Base-by-base conservation (phyloP, 1,140 invertebrate species). In the Harlomillsia oculata region DNA sequence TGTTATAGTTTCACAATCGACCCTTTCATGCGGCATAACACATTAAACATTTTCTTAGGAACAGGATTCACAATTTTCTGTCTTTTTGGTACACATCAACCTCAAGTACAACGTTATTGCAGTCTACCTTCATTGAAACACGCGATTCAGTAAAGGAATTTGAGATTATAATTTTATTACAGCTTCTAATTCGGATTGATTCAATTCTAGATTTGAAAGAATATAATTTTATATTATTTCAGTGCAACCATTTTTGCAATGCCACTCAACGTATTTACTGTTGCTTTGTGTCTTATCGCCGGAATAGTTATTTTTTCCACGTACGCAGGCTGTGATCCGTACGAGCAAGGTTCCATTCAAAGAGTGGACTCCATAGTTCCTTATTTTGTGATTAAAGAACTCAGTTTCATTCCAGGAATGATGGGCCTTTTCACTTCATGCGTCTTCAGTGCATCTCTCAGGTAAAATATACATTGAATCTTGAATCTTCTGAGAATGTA, bases 81-180 rank as follows among this genome's bases (percentile, higher is more conserved):
- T 49, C 69, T 77, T n/a, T 78, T 72, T 60, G 75, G 73, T 6
- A 71, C 72, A 13, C 77, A 77, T 62, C 77, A 78, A 64, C 71
- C 76, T 1, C 74, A 76, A 65, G 71, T 78, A 5, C 77, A 79
- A 59, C 62, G 77, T 50, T 73, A 73, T 32, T 64, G 60, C 55
- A 66, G 65, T 34, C 53, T 68, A 2, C 58, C 56, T 5, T 54
- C 65, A 29, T 32, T 66, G 11, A 39, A 18, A 48, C 48, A 53
- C 30, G 58, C 49, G 0, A 18, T 50, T 32, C 39, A 44, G 41
- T 57, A 44, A 25, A 32, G 29, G 20, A 26, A n/a, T 45, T 45
- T 25, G 11, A 13, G 16, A 45, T 28, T 41, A 11, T 8, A 41
- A 41, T 0, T 41, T 16, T 23, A 2, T 41, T 11, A 26, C 26